Percentiles rank a stretch among this genome's conserved stretches.
Conservation (phyloP, 2,797 vertebrate genomes). For the Propithecus deckenii region DNA sequence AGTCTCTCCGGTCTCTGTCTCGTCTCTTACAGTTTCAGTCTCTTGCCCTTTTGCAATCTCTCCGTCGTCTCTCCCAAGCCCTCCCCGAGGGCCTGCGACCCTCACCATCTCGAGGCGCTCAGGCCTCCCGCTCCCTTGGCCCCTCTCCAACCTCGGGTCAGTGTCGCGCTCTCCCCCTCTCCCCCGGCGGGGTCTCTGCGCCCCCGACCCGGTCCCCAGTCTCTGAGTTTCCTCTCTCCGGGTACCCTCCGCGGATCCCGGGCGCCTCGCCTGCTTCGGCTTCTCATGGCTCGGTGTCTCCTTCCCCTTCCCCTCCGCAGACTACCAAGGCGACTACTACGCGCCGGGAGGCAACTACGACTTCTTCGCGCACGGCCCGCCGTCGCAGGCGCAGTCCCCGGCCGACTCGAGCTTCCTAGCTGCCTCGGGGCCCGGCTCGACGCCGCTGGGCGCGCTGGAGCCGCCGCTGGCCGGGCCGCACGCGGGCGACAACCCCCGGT, state of each 20-base stretch:
- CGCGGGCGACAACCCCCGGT: conserved; percentile 96
- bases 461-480: conserved; percentile 92
- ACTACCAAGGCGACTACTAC: conserved; percentile 97
- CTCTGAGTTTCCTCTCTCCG: rapidly evolving
- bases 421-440: conserved; percentile 91
- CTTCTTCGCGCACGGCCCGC: conserved; percentile 95
- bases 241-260: background rate
- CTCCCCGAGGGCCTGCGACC: background rate
- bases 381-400: conserved; percentile 96
- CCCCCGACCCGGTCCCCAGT: rapidly evolving
- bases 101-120: background rate
- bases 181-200: background rate
- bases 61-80: background rate
- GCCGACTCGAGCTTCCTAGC: conserved; percentile 96
- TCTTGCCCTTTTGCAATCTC: background rate
- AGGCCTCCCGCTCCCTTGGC: too few relatives aligned
- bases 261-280: rapidly evolving
- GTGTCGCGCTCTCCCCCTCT: background rate
- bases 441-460: conserved; percentile 91
- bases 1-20: background rate
- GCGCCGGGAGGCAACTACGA: conserved; percentile 94
- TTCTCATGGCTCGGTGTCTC: background rate
- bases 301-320: conserved; percentile 78
- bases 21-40: background rate
- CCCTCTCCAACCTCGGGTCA: background rate